Evolutionary conservation across 2,888 invertebrate species (phyloP), one percentile per base, ranked within the genome.

Genomic region (Lasioglossum malachurum): DNA sequence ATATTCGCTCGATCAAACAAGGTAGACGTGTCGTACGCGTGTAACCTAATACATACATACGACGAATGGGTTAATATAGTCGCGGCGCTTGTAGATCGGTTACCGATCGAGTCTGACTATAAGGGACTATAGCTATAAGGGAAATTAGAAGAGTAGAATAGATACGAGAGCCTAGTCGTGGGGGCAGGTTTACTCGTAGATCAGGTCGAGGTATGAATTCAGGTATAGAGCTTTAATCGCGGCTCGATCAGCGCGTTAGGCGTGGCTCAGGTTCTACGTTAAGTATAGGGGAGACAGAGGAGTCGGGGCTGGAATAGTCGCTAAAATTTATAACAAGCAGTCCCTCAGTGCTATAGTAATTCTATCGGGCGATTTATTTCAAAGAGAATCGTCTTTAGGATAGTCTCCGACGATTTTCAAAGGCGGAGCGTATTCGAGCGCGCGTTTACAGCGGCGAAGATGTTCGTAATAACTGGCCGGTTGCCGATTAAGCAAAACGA

Each of bases 401-500:
- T 49, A 46, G 31, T 23, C 35, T 41, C 74, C 53, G 75, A 53
- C 31, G 64, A 53, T 38, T 75, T 16, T 46, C 46, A 60, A 57
- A 38, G 60, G 46, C 60, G 8, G n/a, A 16, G 64, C 31, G 27
- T 27, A 5, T 57, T 12, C n/a, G 14, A 14, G 12, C 14, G 16
- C 64, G 64, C 16, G 7, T 1, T 16, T 14, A 16, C 31, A 10
- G 41, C 27, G 75, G 49, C 75, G 38, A 23, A 38, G 64, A 31
- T n/a, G 38, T n/a, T 49, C 38, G 75, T 82, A 83, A 76, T 73
- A 80, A 75, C 85, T 57, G 77, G 72, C 71, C 64, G 57, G 78
- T 27, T 72, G 80, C 60, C 80, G 84, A 84, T 86, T 78, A 84
- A 79, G 74, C 71, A 77, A 80, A 74, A 80, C 80, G 83, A 83